These are phyloP conservation scores for Sarcophaga bullata DNA, from an alignment of 1,140 invertebrate species.

Conservation along the genomic window DNA sequence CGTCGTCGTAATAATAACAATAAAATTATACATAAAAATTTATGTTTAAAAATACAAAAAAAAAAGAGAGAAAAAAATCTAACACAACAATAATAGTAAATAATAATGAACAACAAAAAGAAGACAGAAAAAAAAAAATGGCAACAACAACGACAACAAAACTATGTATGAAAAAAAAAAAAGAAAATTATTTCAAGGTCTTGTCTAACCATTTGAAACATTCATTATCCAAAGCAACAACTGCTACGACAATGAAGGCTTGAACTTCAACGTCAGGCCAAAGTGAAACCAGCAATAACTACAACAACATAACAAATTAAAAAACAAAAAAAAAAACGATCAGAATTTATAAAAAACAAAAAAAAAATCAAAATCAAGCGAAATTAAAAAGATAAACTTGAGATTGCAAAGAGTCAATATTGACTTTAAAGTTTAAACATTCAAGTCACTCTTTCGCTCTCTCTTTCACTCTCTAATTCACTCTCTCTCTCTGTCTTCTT, in stretches of 20 bases:
- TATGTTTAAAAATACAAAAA: neutral
- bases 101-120: neutral
- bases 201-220: conserved; percentile 38
- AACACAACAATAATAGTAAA: conserved; percentile 3
- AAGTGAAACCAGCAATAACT: neutral
- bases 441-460: neutral
- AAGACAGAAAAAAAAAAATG: conserved; percentile 1
- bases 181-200: conserved; percentile 41
- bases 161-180: conserved; percentile 11
- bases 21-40: conserved; percentile 12
- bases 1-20: conserved; percentile 9
- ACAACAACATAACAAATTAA: neutral
- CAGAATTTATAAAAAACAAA: neutral
- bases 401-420: conserved; percentile 28
- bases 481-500: too few species aligned
- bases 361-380: neutral
- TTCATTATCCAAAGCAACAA: conserved; percentile 24
- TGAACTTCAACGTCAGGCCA: conserved; percentile 35
- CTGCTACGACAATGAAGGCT: neutral
- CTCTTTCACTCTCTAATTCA: too few species aligned
- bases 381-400: conserved; percentile 1
- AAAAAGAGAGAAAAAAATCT: neutral
- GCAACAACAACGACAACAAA: neutral
- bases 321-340: neutral
- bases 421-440: neutral